phyloP scores from a whole-genome alignment of 1,140 invertebrate species.

The Drosophila pandora region DNA sequence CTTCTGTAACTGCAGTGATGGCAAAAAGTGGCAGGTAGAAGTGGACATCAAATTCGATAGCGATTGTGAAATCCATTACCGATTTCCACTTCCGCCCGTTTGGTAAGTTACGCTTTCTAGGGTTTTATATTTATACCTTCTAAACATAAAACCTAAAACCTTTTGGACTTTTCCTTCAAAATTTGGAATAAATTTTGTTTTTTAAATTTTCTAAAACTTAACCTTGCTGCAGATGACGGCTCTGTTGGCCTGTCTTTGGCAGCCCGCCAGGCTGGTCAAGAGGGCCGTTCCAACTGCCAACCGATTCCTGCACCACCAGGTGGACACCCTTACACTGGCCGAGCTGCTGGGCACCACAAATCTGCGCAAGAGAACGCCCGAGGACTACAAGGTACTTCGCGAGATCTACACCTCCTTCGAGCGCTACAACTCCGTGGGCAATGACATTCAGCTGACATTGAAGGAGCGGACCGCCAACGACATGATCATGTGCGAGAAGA shows the following conservation, averaged over 20 bases:
- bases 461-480: slow-evolving; percentile 44
- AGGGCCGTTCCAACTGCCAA: neutral
- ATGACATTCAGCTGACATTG: slow-evolving; percentile 44
- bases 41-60: too few species aligned
- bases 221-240: neutral
- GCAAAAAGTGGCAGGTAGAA: too few species aligned
- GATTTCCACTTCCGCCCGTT: too few species aligned
- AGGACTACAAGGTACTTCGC: slow-evolving; percentile 41
- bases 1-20: too few species aligned
- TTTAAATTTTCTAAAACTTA: neutral
- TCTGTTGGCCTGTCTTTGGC: neutral
- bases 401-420: slow-evolving; percentile 38
- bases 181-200: neutral
- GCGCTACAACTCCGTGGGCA: slow-evolving; percentile 29
- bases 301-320: neutral
- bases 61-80: too few species aligned
- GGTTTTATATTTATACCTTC: too few species aligned
- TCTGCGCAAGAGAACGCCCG: slow-evolving; percentile 26
- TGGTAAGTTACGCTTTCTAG: too few species aligned
- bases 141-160: too few species aligned
- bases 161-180: neutral
- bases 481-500: slow-evolving; percentile 61
- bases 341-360: slow-evolving; percentile 29
- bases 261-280: neutral
- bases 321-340: neutral